Base-by-base conservation (phyloP, 2,113 vertebrate species). In the Pterocles burchelli region DNA sequence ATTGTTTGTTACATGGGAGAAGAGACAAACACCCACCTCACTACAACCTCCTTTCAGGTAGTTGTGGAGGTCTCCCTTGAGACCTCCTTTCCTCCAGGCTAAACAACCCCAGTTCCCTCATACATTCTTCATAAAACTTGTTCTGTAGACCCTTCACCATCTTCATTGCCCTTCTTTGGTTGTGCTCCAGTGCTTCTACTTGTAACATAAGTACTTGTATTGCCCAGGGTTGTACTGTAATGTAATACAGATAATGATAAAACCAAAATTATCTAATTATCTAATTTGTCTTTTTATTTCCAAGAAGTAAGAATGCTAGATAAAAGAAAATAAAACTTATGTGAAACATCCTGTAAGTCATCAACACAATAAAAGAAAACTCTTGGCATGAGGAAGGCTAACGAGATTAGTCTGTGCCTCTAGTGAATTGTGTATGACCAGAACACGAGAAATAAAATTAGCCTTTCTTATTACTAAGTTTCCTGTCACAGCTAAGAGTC, bases 231-330 rank as follows among this genome's bases (percentile, higher is more conserved):
- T 51, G 43, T 63, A 63, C 38, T 36, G 7, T 89, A 95, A 94
- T 80, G 41, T 61, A 94, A 89, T 82, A 74, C 1, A 1, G 58
- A 74, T 80, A 87, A 87, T 65, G 68, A 67, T 79, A 89, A 96
- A 92, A 88, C 7, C 13, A 94, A 91, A 96, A 90, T 55, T 70
- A 59, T 62, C 22, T 57, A 57, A 89, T 95, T 87, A 67, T 63
- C 73, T 85, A 58, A 82, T 97, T 90, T 79, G 25, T 59, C 46
- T 87, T 93, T 96, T 95, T 93, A 94, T 95, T 96, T 95, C 85
- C 83, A 90, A 90, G 54, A 92, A 84, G 51, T 54, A 88, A 65
- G 10, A 59, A 74, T 31, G 25, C 13, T 43, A 78, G n/a, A 84
- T 63, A 52, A 91, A 89, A 96, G 51, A 76, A 62, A 85, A 95